phyloP scores from a whole-genome alignment of 2,113 vertebrate genomes.

The Poeciliopsis occidentalis region DNA sequence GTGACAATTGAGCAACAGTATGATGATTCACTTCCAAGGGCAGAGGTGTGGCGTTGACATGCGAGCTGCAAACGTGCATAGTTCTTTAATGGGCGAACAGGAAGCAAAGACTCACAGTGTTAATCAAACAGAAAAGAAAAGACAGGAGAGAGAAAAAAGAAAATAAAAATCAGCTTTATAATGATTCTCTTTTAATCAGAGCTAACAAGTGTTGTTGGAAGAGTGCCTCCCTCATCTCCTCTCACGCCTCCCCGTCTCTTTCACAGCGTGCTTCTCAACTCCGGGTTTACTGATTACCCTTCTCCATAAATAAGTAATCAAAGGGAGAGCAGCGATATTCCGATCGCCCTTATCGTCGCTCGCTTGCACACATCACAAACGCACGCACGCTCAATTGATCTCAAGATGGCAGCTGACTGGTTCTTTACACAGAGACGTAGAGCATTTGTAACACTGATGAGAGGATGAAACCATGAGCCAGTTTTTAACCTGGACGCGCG shows the following conservation, averaged over 20 bases:
- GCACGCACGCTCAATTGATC: background rate
- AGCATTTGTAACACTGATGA: background rate
- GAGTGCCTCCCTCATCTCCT: conserved; percentile 26
- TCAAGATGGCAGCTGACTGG: background rate
- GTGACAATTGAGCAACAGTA: conserved; percentile 43
- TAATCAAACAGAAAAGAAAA: background rate
- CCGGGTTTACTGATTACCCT: conserved; percentile 72
- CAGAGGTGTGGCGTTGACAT: conserved; percentile 15
- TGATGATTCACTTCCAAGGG: conserved; percentile 49
- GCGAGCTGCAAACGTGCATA: conserved; percentile 20
- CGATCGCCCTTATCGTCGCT: conserved; percentile 45
- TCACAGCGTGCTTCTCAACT: conserved; percentile 58
- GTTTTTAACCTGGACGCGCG: background rate
- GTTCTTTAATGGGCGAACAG: conserved; percentile 27
- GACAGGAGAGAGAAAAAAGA: background rate
- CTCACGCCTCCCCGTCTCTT: conserved; percentile 29
- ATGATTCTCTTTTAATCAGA: conserved; percentile 31
- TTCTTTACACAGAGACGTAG: background rate
- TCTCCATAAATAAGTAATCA: conserved; percentile 76
- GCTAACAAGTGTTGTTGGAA: conserved; percentile 39
- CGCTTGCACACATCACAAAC: background rate
- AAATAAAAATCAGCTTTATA: conserved; percentile 10
- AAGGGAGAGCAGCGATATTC: conserved; percentile 53
- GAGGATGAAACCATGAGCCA: background rate
- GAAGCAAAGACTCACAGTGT: conserved; percentile 27